phyloP scores from a whole-genome alignment of 2,888 invertebrate genomes.

The Tiliacea aurago region DNA sequence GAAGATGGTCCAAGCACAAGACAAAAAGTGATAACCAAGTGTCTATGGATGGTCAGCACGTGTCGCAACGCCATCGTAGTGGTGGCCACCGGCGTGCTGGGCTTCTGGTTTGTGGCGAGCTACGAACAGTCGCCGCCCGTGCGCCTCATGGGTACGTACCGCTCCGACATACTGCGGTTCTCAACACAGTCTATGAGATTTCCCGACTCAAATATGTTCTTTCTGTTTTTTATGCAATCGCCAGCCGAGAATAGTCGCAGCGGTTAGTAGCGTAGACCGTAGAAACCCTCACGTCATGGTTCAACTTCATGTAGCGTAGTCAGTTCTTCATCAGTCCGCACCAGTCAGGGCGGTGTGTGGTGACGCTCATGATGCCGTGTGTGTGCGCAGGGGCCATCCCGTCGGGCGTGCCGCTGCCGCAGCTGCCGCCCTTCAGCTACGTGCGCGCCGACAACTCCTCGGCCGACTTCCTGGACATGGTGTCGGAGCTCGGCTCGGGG shows the following conservation, averaged over 20 bases:
- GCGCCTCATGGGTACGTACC: slow-evolving; percentile 91
- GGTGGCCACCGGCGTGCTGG: slow-evolving; percentile 93
- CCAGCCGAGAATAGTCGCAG: slow-evolving; percentile 80
- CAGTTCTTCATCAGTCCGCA: slow-evolving; percentile 23
- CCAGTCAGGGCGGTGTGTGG: background rate
- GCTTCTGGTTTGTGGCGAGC: slow-evolving; percentile 90
- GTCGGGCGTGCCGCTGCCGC: slow-evolving; percentile 93
- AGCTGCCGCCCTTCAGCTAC: slow-evolving; percentile 93
- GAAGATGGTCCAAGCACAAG: slow-evolving; percentile 88
- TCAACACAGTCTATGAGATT: background rate
- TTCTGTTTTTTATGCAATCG: slow-evolving; percentile 76
- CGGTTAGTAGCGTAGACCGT: slow-evolving; percentile 80
- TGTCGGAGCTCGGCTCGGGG: slow-evolving; percentile 95
- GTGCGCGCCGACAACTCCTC: slow-evolving; percentile 90
- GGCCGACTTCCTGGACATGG: slow-evolving; percentile 93
- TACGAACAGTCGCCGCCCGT: slow-evolving; percentile 91
- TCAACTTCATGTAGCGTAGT: slow-evolving; percentile 47
- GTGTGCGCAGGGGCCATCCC: slow-evolving; percentile 92
- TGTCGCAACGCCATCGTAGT: slow-evolving; percentile 96
- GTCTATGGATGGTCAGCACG: slow-evolving; percentile 94
- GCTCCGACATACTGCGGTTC: background rate
- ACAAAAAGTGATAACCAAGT: slow-evolving; percentile 91
- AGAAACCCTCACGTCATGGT: slow-evolving; percentile 43
- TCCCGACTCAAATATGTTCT: slow-evolving; percentile 50
- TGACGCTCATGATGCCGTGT: background rate